Conservation (phyloP, 2,113 vertebrate genomes). For the Microtus pennsylvanicus region DNA sequence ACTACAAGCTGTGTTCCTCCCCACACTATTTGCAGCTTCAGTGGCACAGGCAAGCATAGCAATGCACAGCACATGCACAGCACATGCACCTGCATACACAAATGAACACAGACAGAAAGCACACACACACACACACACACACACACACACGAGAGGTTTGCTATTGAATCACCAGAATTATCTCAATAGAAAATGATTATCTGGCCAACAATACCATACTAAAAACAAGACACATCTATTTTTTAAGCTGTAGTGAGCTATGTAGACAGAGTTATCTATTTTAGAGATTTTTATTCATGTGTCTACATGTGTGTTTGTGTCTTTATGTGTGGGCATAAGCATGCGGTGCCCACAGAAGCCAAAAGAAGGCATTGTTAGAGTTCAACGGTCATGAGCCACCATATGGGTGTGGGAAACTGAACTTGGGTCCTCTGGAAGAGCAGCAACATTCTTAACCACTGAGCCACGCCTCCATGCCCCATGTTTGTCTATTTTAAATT, state of each 20-base stretch:
- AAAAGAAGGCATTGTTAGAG: not conserved
- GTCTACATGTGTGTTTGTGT: not conserved
- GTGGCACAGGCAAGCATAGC: not conserved
- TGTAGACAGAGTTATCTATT: not conserved
- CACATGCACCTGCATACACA: not conserved
- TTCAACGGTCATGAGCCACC: not conserved
- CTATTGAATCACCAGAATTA: too few relatives aligned
- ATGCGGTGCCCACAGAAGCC: not conserved
- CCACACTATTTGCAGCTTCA: too few relatives aligned
- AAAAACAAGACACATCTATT: not conserved
- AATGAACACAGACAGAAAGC: not conserved
- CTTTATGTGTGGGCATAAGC: not conserved
- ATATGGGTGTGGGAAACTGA: not conserved
- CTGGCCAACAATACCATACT: not conserved
- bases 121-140: not conserved
- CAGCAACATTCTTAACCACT: not conserved
- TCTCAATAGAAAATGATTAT: not conserved
- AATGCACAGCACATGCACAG: too few relatives aligned
- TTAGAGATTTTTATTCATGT: not conserved
- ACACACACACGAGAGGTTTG: not conserved
- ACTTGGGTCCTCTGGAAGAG: not conserved
- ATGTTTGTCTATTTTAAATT: not conserved
- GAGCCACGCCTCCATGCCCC: not conserved
- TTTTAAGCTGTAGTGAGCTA: not conserved
- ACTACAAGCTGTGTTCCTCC: not conserved